Base-by-base conservation (phyloP, 2,113 vertebrate genomes). In the Gavialis gangeticus region DNA sequence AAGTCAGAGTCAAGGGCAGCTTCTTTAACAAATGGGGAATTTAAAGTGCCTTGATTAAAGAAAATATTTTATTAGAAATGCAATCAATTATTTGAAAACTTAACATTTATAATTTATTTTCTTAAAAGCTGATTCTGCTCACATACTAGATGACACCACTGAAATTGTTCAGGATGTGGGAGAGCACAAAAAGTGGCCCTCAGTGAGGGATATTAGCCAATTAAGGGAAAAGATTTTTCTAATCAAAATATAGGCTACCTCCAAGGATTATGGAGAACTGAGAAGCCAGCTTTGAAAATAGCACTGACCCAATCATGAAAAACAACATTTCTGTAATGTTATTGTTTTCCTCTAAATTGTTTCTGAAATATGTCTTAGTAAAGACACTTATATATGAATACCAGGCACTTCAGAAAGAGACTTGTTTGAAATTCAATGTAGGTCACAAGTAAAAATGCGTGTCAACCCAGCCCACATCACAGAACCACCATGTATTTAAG, bases 261-360 rank as follows among this genome's bases (percentile, higher is more conserved):
- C 28, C 63, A 34, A n/a, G 28, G 3, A 3, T 27, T 22, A 88
- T 10, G 82, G 78, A 15, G 75, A 82, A 64, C 59, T 37, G 54
- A 84, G 91, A 84, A 85, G 57, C 85, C 82, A 95, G 28, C 91
- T 93, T 94, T 93, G 64, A 56, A 62, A 88, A 58, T 17, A 80
- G 25, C 80, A 80, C 75, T 75, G 58, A 87, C 71, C 69, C 27
- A 89, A 24, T 69, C 57, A 88, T 91, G 62, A 85, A 85, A 69
- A 83, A 82, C 91, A 79, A 84, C 81, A 79, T 58, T 77, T 86
- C 30, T 87, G 3, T 79, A 10, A 88, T 92, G 95, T 84, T 79
- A 22, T 75, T 79, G 55, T 82, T 79, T 85, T 71, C 56, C 63
- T 93, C 78, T 88, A 85, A 56, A 56, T 73, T 1, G 1, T 58